phyloP scores from a whole-genome alignment of 2,888 invertebrate genomes.

The Pycnomerus fuliginosus region DNA sequence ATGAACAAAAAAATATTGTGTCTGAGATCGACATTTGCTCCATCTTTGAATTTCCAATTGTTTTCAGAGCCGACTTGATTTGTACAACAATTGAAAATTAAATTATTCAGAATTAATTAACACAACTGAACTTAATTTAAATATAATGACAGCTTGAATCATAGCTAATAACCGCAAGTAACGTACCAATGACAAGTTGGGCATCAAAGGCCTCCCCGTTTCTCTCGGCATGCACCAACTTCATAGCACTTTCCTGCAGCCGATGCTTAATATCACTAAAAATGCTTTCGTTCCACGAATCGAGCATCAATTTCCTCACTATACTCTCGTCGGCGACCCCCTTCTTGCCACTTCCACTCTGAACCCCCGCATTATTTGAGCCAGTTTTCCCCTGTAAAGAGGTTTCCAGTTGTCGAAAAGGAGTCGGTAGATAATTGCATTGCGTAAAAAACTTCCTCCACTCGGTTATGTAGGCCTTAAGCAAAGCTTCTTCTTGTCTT shows the following conservation, averaged over 20 bases:
- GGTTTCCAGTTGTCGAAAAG: conserved; percentile 90
- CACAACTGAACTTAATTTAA: no score
- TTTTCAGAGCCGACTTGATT: no score
- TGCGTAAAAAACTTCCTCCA: conserved; percentile 99
- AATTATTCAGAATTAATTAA: no score
- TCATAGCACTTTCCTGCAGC: conserved; percentile 95
- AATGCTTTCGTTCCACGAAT: conserved; percentile 97
- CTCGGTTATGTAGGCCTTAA: conserved; percentile 96
- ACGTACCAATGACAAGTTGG: conserved; percentile 84
- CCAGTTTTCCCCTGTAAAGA: conserved; percentile 69
- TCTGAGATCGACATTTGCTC: no score
- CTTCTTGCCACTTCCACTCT: conserved; percentile 54
- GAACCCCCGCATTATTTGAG: conserved; percentile 38
- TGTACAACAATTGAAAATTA: no score
- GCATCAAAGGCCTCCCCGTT: conserved; percentile 98
- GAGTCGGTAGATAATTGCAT: conserved; percentile 94
- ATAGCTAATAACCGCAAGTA: no score
- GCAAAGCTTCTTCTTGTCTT: conserved; percentile 90
- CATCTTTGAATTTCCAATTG: no score
- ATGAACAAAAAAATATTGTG: no score
- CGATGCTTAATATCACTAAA: conserved; percentile 93
- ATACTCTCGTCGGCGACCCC: conserved; percentile 80
- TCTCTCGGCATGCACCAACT: conserved; percentile 92
- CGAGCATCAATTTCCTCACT: conserved; percentile 93
- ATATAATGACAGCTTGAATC: no score